Conservation (phyloP, 2,888 invertebrate species). For the Drosophila falleni region DNA sequence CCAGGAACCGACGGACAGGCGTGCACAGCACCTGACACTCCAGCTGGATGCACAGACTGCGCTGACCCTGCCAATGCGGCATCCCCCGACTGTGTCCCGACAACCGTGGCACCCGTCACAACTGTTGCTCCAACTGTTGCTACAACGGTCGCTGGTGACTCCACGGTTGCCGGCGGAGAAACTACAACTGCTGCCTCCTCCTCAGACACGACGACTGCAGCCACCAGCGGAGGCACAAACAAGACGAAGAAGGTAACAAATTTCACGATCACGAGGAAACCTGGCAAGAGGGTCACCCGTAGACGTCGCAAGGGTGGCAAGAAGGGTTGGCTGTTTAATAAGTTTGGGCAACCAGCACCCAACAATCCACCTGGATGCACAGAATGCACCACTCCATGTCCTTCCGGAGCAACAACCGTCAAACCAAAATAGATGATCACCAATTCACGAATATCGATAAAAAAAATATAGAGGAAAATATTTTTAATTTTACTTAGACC, state of each 20-base stretch:
- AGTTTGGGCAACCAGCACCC: background rate
- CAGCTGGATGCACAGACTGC: constrained; percentile 5
- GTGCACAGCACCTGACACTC: constrained; percentile 3
- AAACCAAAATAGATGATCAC: too few relatives aligned
- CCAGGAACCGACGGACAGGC: constrained; percentile 16
- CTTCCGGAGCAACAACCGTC: too few relatives aligned
- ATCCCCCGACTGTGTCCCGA: background rate
- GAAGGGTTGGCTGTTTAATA: background rate
- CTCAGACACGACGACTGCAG: constrained; percentile 4
- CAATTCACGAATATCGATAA: too few relatives aligned
- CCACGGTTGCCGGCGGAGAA: background rate
- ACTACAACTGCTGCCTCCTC: constrained; percentile 8
- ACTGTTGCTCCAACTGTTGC: background rate
- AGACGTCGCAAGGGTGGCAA: constrained; percentile 5
- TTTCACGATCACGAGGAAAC: background rate
- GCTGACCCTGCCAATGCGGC: background rate
- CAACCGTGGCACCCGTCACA: background rate
- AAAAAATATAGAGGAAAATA: too few relatives aligned
- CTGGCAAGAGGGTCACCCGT: constrained; percentile 1
- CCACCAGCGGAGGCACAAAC: background rate
- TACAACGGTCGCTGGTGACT: background rate
- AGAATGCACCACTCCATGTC: too few relatives aligned
- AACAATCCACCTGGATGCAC: too few relatives aligned
- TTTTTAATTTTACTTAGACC: too few relatives aligned
- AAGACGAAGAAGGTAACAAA: background rate